These are phyloP conservation scores for Pinna nobilis DNA, from an alignment of 1,140 invertebrate genomes.

Conservation along the genomic window DNA sequence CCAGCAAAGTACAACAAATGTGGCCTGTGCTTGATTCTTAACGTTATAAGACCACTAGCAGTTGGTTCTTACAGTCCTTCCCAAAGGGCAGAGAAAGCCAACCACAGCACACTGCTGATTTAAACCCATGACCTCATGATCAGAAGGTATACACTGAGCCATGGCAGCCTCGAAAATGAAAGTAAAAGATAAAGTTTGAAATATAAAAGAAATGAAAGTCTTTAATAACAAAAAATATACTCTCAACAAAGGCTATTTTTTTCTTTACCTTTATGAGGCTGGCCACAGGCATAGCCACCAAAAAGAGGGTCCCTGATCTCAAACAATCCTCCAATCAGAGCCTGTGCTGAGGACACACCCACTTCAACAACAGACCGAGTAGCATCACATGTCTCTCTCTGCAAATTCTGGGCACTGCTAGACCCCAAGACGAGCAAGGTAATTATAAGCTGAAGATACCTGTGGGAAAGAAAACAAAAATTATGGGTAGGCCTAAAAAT, in stretches of 20 bases:
- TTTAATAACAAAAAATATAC: not conserved
- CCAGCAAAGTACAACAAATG: too few species aligned
- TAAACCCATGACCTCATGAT: too few species aligned
- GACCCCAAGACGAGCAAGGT: not conserved
- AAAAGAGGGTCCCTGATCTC: slow-evolving; percentile 36
- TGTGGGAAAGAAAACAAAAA: not conserved
- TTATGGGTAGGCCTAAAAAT: not conserved
- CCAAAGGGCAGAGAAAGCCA: too few species aligned
- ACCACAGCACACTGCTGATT: too few species aligned
- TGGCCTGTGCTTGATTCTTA: too few species aligned
- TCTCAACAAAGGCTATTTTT: not conserved
- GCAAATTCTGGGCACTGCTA: slow-evolving; percentile 30
- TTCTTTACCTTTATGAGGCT: slow-evolving; percentile 44
- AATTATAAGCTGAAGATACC: not conserved
- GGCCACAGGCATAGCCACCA: slow-evolving; percentile 50
- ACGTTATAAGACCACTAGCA: too few species aligned
- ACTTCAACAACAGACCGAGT: slow-evolving; percentile 33
- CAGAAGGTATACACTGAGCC: too few species aligned
- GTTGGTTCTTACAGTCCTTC: too few species aligned
- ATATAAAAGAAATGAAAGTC: not conserved
- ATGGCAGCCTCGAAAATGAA: too few species aligned
- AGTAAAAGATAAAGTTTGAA: too few species aligned
- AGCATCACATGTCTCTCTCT: slow-evolving; percentile 43
- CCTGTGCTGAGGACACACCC: slow-evolving; percentile 36
- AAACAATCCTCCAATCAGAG: slow-evolving; percentile 54